Conservation (phyloP, 1,140 invertebrate species). For the Zaprionus camerounensis region DNA sequence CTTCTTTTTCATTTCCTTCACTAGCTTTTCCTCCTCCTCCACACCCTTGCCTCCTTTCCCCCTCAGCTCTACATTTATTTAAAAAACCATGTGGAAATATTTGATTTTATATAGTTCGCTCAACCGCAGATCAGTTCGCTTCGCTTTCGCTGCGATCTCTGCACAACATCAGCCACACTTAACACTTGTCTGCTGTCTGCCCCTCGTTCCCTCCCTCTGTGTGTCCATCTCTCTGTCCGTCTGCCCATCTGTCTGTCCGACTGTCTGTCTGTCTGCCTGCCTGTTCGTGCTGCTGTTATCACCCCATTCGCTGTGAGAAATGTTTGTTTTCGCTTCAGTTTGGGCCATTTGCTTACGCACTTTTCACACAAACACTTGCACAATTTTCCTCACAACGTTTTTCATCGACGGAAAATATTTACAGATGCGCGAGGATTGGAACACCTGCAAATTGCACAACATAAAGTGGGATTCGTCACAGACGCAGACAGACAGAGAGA, state of each 20-base stretch:
- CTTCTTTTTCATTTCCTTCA: background rate
- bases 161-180: slow-evolving; percentile 60
- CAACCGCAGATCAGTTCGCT: slow-evolving; percentile 40
- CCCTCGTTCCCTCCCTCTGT: background rate
- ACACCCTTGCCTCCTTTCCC: background rate
- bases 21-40: background rate
- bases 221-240: background rate
- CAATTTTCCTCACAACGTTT: background rate
- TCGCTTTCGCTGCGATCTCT: slow-evolving; percentile 42
- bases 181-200: slow-evolving; percentile 40
- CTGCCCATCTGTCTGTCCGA: background rate
- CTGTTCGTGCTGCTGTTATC: slow-evolving; percentile 48
- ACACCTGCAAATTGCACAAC: slow-evolving; percentile 82
- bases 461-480: slow-evolving; percentile 66
- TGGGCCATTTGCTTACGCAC: slow-evolving; percentile 61
- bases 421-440: slow-evolving; percentile 61
- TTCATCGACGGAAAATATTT: slow-evolving; percentile 32
- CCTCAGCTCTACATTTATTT: slow-evolving; percentile 32
- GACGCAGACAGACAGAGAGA: slow-evolving; percentile 15
- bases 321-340: slow-evolving; percentile 70
- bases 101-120: slow-evolving; percentile 79
- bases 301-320: slow-evolving; percentile 63
- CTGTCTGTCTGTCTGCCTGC: background rate
- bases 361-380: slow-evolving; percentile 63
- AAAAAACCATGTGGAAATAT: slow-evolving; percentile 76